A percentile compares a stretch with the other conserved stretches of the same genome.
Conservation (phyloP, 2,797 vertebrate genomes). For the Syngnathus rostellatus region DNA sequence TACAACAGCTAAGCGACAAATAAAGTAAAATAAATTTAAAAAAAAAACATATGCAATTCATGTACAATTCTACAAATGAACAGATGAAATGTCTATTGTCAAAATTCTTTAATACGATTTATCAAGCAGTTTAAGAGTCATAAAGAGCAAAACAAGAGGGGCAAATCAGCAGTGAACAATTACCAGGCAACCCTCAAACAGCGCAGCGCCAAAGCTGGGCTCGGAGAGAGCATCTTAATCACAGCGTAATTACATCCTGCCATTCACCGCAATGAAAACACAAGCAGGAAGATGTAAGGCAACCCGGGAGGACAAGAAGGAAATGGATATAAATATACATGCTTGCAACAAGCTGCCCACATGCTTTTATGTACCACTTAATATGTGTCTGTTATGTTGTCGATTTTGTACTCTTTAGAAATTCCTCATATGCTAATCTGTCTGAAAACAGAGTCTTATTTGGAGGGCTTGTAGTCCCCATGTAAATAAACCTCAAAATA, state of each 20-base stretch:
- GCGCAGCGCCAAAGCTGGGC: conserved; percentile 44
- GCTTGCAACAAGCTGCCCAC: conserved; percentile 28
- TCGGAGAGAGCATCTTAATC: conserved; percentile 60
- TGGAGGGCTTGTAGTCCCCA: conserved; percentile 15
- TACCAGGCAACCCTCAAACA: conserved; percentile 41
- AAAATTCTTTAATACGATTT: conserved; percentile 47
- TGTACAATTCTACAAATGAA: conserved; percentile 19
- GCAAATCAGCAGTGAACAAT: conserved; percentile 43
- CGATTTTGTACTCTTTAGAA: conserved; percentile 21
- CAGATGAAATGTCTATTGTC: conserved; percentile 37
- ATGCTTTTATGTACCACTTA: conserved; percentile 40
- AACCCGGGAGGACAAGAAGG: conserved; percentile 42
- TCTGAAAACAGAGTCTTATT: conserved; percentile 17
- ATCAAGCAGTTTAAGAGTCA: conserved; percentile 31
- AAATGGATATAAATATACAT: conserved; percentile 46
- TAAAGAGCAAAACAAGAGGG: conserved; percentile 25
- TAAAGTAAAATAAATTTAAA: not conserved
- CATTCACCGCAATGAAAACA: conserved; percentile 58
- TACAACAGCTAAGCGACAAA: conserved; percentile 36
- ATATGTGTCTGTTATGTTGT: conserved; percentile 28
- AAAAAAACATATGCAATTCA: conserved; percentile 29
- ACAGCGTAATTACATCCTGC: conserved; percentile 64
- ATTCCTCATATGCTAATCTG: conserved; percentile 6
- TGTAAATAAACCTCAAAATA: conserved; percentile 1
- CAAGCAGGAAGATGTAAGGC: conserved; percentile 52